These are phyloP conservation scores for Volucella inanis DNA, from an alignment of 2,888 invertebrate genomes.

Conservation along the genomic window DNA sequence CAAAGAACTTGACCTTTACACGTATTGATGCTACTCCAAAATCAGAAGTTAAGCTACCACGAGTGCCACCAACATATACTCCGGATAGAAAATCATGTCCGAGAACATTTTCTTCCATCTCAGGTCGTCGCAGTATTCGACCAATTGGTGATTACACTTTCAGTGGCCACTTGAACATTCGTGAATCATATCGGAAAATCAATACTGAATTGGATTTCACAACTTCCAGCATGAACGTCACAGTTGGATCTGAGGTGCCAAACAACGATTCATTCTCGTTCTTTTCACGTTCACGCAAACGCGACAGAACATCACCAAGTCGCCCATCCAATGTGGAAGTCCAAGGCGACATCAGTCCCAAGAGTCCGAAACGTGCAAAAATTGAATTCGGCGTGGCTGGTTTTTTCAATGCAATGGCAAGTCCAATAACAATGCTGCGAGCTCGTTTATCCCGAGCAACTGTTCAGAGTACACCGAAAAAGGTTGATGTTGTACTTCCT, in stretches of 20 bases:
- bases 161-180: constrained; percentile 76
- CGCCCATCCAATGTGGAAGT: constrained; percentile 37
- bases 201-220: constrained; percentile 81
- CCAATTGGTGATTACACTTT: constrained; percentile 77
- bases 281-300: constrained; percentile 81
- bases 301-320: constrained; percentile 80
- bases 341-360: constrained; percentile 75
- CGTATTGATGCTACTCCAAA: constrained; percentile 69
- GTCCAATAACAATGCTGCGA: constrained; percentile 80
- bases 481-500: constrained; percentile 68
- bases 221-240: constrained; percentile 81
- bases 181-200: constrained; percentile 79
- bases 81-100: constrained; percentile 77
- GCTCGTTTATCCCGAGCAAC: constrained; percentile 79
- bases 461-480: constrained; percentile 79
- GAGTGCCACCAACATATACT: constrained; percentile 73
- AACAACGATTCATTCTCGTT: constrained; percentile 80
- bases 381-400: constrained; percentile 77
- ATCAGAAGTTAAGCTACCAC: constrained; percentile 77
- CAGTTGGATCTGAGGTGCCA: constrained; percentile 82
- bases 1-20: constrained; percentile 26
- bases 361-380: constrained; percentile 80
- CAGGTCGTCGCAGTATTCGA: constrained; percentile 81
- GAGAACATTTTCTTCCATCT: constrained; percentile 79
- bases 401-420: constrained; percentile 79